Evolutionary conservation across 2,888 invertebrate species (phyloP).

Genomic region (Serripes groenlandicus): DNA sequence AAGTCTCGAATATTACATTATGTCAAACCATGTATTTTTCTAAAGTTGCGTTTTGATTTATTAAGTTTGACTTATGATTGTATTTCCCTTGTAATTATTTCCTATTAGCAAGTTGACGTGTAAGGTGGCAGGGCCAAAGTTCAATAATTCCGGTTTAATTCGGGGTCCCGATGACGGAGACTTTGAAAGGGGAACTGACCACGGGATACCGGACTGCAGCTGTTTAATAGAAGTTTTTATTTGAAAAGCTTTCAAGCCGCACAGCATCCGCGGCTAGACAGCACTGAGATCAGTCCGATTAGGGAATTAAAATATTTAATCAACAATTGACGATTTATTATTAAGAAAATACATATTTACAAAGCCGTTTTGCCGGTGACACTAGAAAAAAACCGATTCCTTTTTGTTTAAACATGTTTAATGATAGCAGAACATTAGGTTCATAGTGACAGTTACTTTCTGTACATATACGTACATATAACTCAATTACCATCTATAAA

Average conservation of each 20-base stretch:
- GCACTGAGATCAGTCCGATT: conserved; percentile 40
- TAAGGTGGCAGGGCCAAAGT: conserved; percentile 28
- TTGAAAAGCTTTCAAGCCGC: conserved; percentile 49
- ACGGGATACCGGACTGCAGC: conserved; percentile 29
- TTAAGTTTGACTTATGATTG: conserved; percentile 37
- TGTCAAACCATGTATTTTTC: conserved; percentile 35
- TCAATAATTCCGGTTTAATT: conserved; percentile 23
- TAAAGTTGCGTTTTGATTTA: conserved; percentile 37
- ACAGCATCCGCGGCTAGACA: conserved; percentile 42
- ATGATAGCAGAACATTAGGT: too few species aligned
- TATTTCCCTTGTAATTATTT: conserved; percentile 35
- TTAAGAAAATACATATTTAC: conserved; percentile 65
- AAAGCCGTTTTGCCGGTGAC: conserved; percentile 31
- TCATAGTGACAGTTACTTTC: too few species aligned
- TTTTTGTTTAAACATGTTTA: too few species aligned
- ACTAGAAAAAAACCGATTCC: background rate
- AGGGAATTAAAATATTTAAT: conserved; percentile 50
- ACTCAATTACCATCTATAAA: too few species aligned
- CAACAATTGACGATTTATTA: conserved; percentile 49
- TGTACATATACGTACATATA: too few species aligned
- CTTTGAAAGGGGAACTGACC: conserved; percentile 26
- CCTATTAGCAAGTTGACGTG: conserved; percentile 24
- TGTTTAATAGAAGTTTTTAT: conserved; percentile 33
- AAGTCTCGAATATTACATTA: conserved; percentile 26
- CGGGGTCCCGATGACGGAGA: background rate